These are phyloP conservation scores for Callithrix jacchus DNA, from an alignment of 2,113 vertebrate genomes.

Conservation along the genomic window DNA sequence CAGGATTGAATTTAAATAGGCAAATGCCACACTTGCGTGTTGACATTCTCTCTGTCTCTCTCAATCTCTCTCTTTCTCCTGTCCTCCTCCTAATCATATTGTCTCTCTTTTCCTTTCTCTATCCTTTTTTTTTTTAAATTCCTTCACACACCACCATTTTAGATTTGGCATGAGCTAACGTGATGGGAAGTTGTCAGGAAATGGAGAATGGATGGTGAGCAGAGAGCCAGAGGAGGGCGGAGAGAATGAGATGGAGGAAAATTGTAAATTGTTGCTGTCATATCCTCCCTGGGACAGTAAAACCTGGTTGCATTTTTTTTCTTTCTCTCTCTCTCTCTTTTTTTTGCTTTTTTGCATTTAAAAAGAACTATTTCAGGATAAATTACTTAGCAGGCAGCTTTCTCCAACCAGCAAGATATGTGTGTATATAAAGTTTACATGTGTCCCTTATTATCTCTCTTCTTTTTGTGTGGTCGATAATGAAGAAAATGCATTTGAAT, in stretches of 20 bases:
- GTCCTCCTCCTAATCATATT: constrained; percentile 74
- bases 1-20: constrained; percentile 92
- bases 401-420: constrained; percentile 44
- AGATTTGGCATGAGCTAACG: constrained; percentile 58
- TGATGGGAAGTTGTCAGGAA: constrained; percentile 77
- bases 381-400: constrained; percentile 24
- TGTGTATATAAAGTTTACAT: constrained; percentile 35
- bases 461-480: constrained; percentile 27
- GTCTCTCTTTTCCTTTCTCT: constrained; percentile 64
- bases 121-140: constrained; percentile 25
- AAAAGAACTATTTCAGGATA: constrained; percentile 72
- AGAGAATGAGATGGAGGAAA: constrained; percentile 67
- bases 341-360: constrained; percentile 19
- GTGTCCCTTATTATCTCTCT: not conserved
- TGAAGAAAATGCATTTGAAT: constrained; percentile 53
- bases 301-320: constrained; percentile 20
- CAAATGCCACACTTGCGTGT: constrained; percentile 87
- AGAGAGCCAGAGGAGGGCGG: constrained; percentile 47
- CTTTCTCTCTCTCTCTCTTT: not conserved
- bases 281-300: constrained; percentile 68
- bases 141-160: constrained; percentile 80
- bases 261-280: constrained; percentile 76
- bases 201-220: constrained; percentile 80
- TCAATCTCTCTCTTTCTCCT: constrained; percentile 78
- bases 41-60: constrained; percentile 85